Evolutionary conservation across 2,888 invertebrate genomes (phyloP).

Genomic region (Aleiodes alternator): DNA sequence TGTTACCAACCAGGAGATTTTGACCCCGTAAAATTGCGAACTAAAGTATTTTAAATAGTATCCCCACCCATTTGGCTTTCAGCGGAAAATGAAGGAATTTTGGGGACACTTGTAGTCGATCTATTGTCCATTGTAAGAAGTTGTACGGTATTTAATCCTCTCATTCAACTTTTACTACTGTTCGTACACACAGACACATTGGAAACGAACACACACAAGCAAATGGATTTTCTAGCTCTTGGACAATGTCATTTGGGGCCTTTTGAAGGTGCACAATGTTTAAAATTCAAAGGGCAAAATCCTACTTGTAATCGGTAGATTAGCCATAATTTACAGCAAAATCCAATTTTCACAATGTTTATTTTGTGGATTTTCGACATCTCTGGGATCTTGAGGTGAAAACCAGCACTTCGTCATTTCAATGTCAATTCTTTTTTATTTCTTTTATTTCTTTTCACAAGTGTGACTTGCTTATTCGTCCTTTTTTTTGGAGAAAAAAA

Average conservation of each 20-base stretch:
- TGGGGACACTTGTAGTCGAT: conserved; percentile 40
- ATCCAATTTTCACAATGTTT: conserved; percentile 65
- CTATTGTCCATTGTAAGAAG: conserved; percentile 13
- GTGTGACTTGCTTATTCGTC: conserved; percentile 28
- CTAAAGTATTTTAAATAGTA: conserved; percentile 25
- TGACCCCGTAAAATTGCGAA: conserved; percentile 44
- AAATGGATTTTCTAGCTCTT: conserved; percentile 12
- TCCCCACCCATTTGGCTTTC: conserved; percentile 33
- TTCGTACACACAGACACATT: neutral
- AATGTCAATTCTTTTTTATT: conserved; percentile 43
- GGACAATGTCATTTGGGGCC: conserved; percentile 60
- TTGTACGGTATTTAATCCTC: conserved; percentile 50
- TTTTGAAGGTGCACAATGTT: conserved; percentile 43
- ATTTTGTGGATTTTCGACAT: conserved; percentile 54
- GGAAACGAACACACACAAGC: neutral
- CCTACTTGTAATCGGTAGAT: conserved; percentile 61
- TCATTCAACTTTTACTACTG: conserved; percentile 46
- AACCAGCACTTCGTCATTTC: conserved; percentile 25
- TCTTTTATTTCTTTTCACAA: conserved; percentile 19
- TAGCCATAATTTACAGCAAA: conserved; percentile 66
- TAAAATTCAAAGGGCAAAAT: conserved; percentile 48
- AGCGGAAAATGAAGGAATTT: conserved; percentile 12
- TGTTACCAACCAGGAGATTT: conserved; percentile 33
- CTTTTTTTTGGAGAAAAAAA: conserved; percentile 15
- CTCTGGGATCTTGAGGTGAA: conserved; percentile 17